Evolutionary conservation across 2,797 vertebrate species (phyloP).

Genomic region (Anguilla anguilla): DNA sequence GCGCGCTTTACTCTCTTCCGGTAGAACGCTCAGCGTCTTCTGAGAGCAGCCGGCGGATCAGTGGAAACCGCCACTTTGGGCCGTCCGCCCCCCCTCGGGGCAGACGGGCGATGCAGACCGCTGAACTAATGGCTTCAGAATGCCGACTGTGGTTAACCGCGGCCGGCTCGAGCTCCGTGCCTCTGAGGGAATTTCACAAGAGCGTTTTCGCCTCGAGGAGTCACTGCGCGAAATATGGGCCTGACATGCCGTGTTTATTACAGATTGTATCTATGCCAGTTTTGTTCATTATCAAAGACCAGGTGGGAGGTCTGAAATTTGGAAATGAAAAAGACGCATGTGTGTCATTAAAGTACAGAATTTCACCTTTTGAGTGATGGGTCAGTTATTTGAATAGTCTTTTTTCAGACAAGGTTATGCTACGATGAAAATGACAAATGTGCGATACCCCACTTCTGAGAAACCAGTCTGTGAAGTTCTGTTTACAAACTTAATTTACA

Average conservation of each 20-base stretch:
- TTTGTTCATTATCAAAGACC: neutral
- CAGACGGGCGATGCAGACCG: neutral
- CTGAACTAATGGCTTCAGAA: constrained; percentile 29
- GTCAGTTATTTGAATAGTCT: neutral
- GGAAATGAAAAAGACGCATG: neutral
- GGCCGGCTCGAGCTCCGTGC: neutral
- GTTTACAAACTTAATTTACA: neutral
- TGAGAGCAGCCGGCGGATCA: neutral
- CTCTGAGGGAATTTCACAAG: constrained; percentile 18
- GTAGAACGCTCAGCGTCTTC: neutral
- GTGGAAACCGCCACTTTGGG: neutral
- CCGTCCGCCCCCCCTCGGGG: neutral
- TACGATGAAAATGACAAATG: neutral
- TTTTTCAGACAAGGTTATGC: neutral
- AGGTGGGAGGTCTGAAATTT: neutral
- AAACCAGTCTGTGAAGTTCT: neutral
- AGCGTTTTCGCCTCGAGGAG: neutral
- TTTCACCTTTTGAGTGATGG: neutral
- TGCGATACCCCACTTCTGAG: neutral
- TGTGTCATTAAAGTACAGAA: neutral
- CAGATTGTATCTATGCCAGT: neutral
- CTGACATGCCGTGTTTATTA: neutral
- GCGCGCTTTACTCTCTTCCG: neutral
- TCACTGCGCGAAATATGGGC: neutral
- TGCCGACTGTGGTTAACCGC: constrained; percentile 24